Percentiles rank a stretch among this genome's conserved stretches.
These are phyloP conservation scores for Hypsopygia costalis DNA, from an alignment of 2,888 invertebrate species.

Conservation along the genomic window DNA sequence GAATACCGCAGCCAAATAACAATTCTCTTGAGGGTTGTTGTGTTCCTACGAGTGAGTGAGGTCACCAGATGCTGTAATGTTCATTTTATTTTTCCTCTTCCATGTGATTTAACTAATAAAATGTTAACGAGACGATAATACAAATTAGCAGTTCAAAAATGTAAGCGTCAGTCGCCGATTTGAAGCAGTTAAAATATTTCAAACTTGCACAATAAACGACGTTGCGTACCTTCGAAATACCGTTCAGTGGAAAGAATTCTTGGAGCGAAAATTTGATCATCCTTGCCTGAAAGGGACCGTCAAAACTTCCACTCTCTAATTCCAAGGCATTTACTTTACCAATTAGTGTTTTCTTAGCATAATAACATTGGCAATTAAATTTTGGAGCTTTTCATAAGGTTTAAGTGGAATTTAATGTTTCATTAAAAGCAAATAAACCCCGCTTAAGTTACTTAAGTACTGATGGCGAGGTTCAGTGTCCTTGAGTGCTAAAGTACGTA, in stretches of 20 bases:
- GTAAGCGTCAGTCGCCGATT: no score
- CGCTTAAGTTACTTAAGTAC: not conserved
- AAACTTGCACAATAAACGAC: not conserved
- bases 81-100: no score
- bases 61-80: no score
- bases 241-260: conserved; percentile 4
- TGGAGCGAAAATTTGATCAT: conserved; percentile 5
- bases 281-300: conserved; percentile 1
- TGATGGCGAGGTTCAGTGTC: no score
- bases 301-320: conserved; percentile 2
- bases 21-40: no score
- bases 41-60: no score
- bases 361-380: not conserved
- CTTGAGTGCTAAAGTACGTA: no score
- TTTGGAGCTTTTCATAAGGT: not conserved
- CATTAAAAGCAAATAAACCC: not conserved
- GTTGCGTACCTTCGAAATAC: conserved; percentile 1
- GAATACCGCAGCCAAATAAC: no score
- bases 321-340: conserved; percentile 1
- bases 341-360: conserved; percentile 3
- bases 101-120: no score
- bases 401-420: not conserved
- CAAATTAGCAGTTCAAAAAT: no score
- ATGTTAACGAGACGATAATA: no score
- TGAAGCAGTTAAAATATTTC: not conserved